phyloP scores from a whole-genome alignment of 1,140 invertebrate species.

The Scaptomyza montana region DNA sequence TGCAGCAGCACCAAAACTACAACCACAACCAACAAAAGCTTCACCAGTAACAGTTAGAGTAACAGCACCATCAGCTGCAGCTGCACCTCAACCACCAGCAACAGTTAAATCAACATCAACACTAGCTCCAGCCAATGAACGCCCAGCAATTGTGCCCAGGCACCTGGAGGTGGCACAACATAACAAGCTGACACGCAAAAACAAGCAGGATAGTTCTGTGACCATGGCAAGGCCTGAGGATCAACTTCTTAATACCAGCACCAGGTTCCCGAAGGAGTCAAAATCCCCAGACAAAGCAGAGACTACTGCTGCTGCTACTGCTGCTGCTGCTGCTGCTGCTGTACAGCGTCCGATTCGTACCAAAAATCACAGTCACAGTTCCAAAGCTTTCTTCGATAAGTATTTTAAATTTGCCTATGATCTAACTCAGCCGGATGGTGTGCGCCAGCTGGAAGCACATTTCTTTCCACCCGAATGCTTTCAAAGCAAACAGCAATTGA shows the following conservation, averaged over 20 bases:
- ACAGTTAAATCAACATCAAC: not conserved
- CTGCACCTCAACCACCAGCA: not conserved
- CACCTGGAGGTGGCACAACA: not conserved
- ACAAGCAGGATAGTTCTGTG: not conserved
- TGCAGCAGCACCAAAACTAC: not conserved
- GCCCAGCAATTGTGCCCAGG: not conserved
- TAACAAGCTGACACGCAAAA: not conserved
- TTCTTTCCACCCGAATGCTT: constrained; percentile 50
- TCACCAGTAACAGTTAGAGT: not conserved
- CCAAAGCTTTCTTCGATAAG: constrained; percentile 64
- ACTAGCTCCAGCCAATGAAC: not conserved
- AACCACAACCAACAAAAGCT: not conserved
- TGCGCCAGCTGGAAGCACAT: constrained; percentile 57
- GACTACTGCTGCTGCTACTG: not conserved
- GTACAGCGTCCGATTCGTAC: constrained; percentile 28
- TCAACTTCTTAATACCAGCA: not conserved
- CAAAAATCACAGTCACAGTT: constrained; percentile 33
- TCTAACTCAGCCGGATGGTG: constrained; percentile 60
- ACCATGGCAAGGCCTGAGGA: constrained; percentile 1
- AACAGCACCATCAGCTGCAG: too few relatives aligned
- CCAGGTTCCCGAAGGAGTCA: constrained; percentile 5
- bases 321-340: not conserved
- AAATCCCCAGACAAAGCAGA: constrained; percentile 25
- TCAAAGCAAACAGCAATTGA: not conserved
- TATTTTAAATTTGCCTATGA: constrained; percentile 68